Conservation (phyloP, 2,888 invertebrate species). For the Minunthozetes semirufus region DNA sequence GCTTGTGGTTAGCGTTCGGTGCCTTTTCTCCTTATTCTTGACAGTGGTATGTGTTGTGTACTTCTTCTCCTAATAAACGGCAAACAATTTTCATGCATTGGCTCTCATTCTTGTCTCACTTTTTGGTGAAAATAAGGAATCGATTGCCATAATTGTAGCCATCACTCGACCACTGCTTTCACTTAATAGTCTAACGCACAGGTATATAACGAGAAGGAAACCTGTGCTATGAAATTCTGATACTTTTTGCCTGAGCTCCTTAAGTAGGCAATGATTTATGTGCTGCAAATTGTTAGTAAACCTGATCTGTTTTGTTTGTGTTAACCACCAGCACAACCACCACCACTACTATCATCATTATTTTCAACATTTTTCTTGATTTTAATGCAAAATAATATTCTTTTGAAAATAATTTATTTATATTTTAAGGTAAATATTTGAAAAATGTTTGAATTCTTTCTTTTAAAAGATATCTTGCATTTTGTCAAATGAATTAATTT, state of each 20-base stretch:
- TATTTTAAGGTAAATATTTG: constrained; percentile 7
- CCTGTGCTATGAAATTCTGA: background rate
- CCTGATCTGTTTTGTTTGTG: constrained; percentile 29
- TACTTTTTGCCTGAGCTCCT: background rate
- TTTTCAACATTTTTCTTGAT: background rate
- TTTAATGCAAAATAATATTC: background rate
- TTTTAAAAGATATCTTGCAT: background rate
- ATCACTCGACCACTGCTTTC: background rate
- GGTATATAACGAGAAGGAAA: background rate
- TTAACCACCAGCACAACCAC: background rate
- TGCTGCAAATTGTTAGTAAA: constrained; percentile 30
- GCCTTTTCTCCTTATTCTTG: background rate
- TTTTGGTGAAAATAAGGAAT: constrained; percentile 8
- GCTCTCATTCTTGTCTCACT: background rate
- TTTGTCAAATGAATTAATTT: background rate
- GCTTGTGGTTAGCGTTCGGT: background rate
- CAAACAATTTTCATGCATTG: constrained; percentile 20
- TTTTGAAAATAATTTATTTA: background rate
- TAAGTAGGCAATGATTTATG: constrained; percentile 29
- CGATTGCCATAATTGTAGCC: constrained; percentile 12
- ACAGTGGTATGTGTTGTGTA: background rate
- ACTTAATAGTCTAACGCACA: background rate
- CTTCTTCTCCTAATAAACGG: background rate
- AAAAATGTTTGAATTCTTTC: background rate
- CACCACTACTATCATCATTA: constrained; percentile 20